A percentile compares a stretch with the other conserved stretches of the same genome.
Conservation (phyloP, 2,797 vertebrate species). For the Lepus oiostolus region DNA sequence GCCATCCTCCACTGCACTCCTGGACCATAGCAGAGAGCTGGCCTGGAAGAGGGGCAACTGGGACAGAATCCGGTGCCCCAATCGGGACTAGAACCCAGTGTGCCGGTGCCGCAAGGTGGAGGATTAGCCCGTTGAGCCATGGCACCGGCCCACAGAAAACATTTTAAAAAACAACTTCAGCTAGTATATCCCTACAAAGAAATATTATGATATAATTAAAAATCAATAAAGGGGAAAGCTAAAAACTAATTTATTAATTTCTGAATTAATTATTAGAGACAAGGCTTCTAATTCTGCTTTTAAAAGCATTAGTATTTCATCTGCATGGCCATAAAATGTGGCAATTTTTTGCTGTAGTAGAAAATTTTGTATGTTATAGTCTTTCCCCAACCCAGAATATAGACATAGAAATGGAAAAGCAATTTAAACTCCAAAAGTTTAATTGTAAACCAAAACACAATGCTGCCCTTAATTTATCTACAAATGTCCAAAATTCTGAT, state of each 20-base stretch:
- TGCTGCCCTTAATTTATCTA: slow-evolving; percentile 32
- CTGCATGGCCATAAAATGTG: not conserved
- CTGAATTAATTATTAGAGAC: not conserved
- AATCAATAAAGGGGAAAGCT: not conserved
- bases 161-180: not conserved
- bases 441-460: not conserved
- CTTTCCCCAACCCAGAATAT: not conserved
- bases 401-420: slow-evolving; percentile 57
- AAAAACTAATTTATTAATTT: slow-evolving; percentile 40
- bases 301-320: not conserved
- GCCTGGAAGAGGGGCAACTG: too few relatives aligned
- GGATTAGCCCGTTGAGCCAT: too few relatives aligned
- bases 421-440: slow-evolving; percentile 59
- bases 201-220: not conserved
- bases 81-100: too few relatives aligned
- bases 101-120: too few relatives aligned
- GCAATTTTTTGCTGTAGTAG: not conserved
- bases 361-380: slow-evolving; percentile 44
- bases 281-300: slow-evolving; percentile 40
- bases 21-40: too few relatives aligned
- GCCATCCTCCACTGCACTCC: too few relatives aligned
- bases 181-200: not conserved
- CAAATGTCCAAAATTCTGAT: slow-evolving; percentile 57
- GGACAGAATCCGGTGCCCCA: too few relatives aligned
- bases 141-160: not conserved